Evolutionary conservation across 2,888 invertebrate genomes (phyloP), one percentile per base, ranked within the genome.

Genomic region (Schizaphis graminum): DNA sequence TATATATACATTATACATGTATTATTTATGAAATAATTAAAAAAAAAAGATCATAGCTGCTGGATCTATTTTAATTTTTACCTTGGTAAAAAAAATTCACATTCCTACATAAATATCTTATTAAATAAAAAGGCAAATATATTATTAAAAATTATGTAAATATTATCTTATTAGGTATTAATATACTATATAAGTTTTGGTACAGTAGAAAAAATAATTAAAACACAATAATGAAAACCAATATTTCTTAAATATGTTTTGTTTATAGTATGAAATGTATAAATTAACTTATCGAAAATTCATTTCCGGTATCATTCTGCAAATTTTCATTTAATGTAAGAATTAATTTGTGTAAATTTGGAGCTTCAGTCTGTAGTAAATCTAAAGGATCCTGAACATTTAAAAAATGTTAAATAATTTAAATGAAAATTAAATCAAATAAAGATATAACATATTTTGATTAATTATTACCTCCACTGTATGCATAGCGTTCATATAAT

Each of bases 401-500:
- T 35, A n/a, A 92, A 41, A 87, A 7, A 49, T 41, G 44, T 57
- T 47, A 16, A 91, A 11, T 53, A 24, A 67, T 16, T 44, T 26
- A 57, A 35, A 86, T n/a, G 8, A 21, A 67, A 53, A 28, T 53
- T 21, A 53, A 53, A 26, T 53, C 7, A 84, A 77, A 47, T 49
- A 47, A 26, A 16, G 7, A 21, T 2, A 61, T 8, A n/a, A 61
- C 16, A 7, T 44, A 13, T 44, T 47, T 41, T n/a, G 35, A 56
- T 35, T 56, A n/a, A 53, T 47, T 86, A 41, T 49, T 86, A 94
- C 94, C 67, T 91, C 35, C 8, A 85, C 35, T n/a, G 49, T 86
- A n/a, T 87, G 61, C 47, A 67, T 44, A n/a, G 61, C 26, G 13
- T 91, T 94, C 94, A 94, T 94, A n/a, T 35, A 94, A 90, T 94